Evolutionary conservation across 2,888 invertebrate genomes (phyloP), one percentile per base, ranked within the genome.

Genomic region (Argynnis bischoffii): DNA sequence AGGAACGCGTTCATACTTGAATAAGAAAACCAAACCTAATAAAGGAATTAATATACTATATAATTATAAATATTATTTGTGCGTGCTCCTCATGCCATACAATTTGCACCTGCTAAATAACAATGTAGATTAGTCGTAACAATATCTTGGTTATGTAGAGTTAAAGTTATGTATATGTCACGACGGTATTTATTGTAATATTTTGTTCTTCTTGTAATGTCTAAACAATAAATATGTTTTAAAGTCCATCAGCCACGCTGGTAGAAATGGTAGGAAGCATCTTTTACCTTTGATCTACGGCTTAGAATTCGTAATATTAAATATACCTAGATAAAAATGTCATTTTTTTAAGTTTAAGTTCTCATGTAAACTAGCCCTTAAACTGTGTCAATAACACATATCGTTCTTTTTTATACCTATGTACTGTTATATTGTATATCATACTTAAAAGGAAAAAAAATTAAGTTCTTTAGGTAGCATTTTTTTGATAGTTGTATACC

Each of bases 81-180:
- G 60, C 18, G 60, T 16, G 35, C n/a, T 8, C 21, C 26, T 47
- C 35, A 35, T 61, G 35, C 60, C 51, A 61, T 50, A 51, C 31
- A 11, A 51, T 26, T 35, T 31, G 51, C 51, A 61, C 60, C 31
- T 26, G 48, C 16, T 31, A 48, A 50, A 26, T 50, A 35, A 50
- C 2, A 18, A 51, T 46, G 15, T 65, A 65, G 51, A 46, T 53
- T 13, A 35, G 35, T 50, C 26, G 16, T 61, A 31, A 55, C 54
- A 55, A 60, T 47, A 35, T 50, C 66, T 55, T 54, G 66, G 66
- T 66, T 66, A 60, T 60, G 54, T 66, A 60, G 66, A 47, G 51
- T 48, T 46, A 16, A 18, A 53, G 41, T 18, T 46, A 26, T 35
- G 48, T 21, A 60, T 60, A 60, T 60, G 60, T 55, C 55, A 16